These are phyloP conservation scores for Phyllostomus hastatus DNA, from an alignment of 2,113 vertebrate genomes.

Conservation along the genomic window DNA sequence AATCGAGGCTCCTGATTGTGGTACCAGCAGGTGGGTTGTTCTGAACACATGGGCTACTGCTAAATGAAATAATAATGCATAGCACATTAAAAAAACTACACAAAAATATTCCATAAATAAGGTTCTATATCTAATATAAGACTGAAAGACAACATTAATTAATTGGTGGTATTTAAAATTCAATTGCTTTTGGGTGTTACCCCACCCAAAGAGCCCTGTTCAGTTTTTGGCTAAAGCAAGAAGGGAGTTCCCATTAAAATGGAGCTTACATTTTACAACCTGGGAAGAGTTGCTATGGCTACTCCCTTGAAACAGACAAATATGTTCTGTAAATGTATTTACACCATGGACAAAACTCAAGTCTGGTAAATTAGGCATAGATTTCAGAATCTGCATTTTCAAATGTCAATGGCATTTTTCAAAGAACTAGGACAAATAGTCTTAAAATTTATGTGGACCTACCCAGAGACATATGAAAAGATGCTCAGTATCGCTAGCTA, in stretches of 20 bases:
- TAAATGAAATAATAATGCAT: not conserved
- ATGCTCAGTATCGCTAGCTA: too few species aligned
- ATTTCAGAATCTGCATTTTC: conserved; percentile 25
- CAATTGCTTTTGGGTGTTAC: not conserved
- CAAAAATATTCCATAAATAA: not conserved
- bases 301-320: not conserved
- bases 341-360: not conserved
- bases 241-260: not conserved
- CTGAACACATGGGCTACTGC: not conserved
- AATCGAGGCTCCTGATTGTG: not conserved
- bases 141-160: not conserved
- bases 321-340: not conserved
- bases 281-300: not conserved
- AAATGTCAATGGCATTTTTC: not conserved
- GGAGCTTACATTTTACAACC: not conserved
- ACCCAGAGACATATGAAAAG: not conserved
- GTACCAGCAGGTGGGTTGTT: not conserved
- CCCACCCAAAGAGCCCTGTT: not conserved
- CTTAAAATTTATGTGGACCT: not conserved
- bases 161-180: not conserved
- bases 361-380: not conserved
- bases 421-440: not conserved
- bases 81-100: not conserved
- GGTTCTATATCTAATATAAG: not conserved
- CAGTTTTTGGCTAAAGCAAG: not conserved